Percentiles rank a stretch among this genome's conserved stretches.
Conservation (phyloP, 1,140 invertebrate genomes). For the Popillia japonica region DNA sequence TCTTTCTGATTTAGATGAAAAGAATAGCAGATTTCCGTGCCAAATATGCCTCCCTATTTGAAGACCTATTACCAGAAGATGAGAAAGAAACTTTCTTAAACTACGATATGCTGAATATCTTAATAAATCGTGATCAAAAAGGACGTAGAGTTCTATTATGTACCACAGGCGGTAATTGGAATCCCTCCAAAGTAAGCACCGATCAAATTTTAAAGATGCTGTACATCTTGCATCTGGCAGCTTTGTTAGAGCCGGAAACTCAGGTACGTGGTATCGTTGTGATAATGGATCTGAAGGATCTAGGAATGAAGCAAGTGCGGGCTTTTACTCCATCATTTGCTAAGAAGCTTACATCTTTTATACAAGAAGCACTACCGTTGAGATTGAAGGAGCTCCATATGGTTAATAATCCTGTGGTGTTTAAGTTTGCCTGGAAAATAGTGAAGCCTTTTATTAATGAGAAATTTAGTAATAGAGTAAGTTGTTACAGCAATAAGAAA, state of each 20-base stretch:
- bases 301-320: constrained; percentile 61
- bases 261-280: constrained; percentile 62
- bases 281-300: constrained; percentile 61
- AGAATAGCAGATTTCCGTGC: constrained; percentile 76
- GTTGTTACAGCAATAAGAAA: background rate
- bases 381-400: constrained; percentile 70
- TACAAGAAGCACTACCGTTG: constrained; percentile 68
- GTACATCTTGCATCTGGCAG: constrained; percentile 58
- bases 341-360: constrained; percentile 59
- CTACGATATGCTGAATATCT: constrained; percentile 74
- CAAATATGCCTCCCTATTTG: constrained; percentile 70
- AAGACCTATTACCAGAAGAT: constrained; percentile 70
- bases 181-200: constrained; percentile 58
- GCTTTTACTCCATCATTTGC: constrained; percentile 62
- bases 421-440: constrained; percentile 67
- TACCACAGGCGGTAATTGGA: constrained; percentile 49
- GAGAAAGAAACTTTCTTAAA: constrained; percentile 72
- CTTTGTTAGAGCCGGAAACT: constrained; percentile 60
- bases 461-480: constrained; percentile 66
- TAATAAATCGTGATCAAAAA: constrained; percentile 53
- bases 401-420: constrained; percentile 69
- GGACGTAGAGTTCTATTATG: constrained; percentile 48
- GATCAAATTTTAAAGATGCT: constrained; percentile 63
- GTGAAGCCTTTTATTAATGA: constrained; percentile 69
- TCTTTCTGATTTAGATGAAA: constrained; percentile 67